Evolutionary conservation across 2,888 invertebrate genomes (phyloP).

Genomic region (Dendrolimus pini): DNA sequence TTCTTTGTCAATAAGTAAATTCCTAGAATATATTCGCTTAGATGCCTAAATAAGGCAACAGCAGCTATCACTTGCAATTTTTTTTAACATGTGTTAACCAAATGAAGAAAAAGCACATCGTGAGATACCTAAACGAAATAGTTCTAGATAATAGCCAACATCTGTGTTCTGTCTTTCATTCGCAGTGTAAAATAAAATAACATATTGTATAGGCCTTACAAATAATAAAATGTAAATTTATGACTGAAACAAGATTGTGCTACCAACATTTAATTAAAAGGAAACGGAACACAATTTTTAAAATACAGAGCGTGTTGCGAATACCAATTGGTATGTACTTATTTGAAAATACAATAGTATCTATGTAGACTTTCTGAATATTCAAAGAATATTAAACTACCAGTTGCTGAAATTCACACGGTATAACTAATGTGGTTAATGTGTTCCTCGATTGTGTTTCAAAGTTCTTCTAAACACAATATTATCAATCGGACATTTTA

Average conservation of each 20-base stretch:
- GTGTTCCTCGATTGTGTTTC: no score
- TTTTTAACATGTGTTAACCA: neutral
- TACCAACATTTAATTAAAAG: neutral
- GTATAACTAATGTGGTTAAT: no score
- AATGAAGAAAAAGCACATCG: neutral
- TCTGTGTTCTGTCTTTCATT: neutral
- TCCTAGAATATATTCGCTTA: no score
- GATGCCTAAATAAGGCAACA: no score
- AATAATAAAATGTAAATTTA: neutral
- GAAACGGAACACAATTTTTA: conserved; percentile 2
- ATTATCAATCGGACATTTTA: no score
- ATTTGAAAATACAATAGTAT: conserved; percentile 10
- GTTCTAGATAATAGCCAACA: neutral
- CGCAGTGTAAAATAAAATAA: neutral
- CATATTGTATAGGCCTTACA: neutral
- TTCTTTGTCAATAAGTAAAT: no score
- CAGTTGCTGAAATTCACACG: no score
- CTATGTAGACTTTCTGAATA: conserved; percentile 3
- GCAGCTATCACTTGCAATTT: neutral
- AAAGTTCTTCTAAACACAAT: no score
- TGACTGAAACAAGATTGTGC: neutral
- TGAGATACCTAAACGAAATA: neutral
- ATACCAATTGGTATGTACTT: no score
- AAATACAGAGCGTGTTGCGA: no score
- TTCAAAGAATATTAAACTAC: no score